Base-by-base conservation (phyloP, 1,140 invertebrate genomes). In the Caerostris darwini region DNA sequence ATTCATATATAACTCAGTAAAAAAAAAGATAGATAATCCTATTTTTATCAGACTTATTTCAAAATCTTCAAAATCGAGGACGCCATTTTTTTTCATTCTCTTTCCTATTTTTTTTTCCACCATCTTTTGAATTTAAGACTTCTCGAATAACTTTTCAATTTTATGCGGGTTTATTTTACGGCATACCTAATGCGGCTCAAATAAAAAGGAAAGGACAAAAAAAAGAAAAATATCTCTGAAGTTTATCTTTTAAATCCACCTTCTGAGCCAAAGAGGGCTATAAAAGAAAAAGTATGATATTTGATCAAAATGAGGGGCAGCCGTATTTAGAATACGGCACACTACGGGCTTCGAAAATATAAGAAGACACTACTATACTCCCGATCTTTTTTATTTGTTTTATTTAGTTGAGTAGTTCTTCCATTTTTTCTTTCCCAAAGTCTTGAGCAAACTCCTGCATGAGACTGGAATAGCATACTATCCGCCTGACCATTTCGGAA, bases 101-200 rank as follows among this genome's bases (percentile, higher is more conserved):
- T 64, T 64, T 64, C 14, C 61, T 64, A 17, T 77, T 77, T n/a
- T n/a, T n/a, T n/a, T n/a, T n/a, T n/a, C n/a, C n/a, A n/a, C n/a
- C n/a, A n/a, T n/a, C n/a, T 50, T 34, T 34, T 10, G 69, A 77
- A 77, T 77, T 50, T 34, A 77, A 34, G 69, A 77, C 50, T 61
- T 53, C 69, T 5, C 69, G 69, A 77, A 77, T 77, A 77, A 77
- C 34, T 77, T 77, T 77, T 77, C 69, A 77, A 77, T 77, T 77
- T 77, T 77, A 77, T 77, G 69, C 69, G 69, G 69, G 69, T 77
- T 77, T 77, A 77, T 77, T 77, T 77, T 77, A 77, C 69, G 69
- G 69, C 69, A 50, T 77, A 10, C 69, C 69, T 77, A 77, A 77
- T 77, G 19, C 69, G 34, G 69, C 69, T 19, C 19, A 77, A 64